Evolutionary conservation across 2,888 invertebrate genomes (phyloP).

Genomic region (Tachina fera): DNA sequence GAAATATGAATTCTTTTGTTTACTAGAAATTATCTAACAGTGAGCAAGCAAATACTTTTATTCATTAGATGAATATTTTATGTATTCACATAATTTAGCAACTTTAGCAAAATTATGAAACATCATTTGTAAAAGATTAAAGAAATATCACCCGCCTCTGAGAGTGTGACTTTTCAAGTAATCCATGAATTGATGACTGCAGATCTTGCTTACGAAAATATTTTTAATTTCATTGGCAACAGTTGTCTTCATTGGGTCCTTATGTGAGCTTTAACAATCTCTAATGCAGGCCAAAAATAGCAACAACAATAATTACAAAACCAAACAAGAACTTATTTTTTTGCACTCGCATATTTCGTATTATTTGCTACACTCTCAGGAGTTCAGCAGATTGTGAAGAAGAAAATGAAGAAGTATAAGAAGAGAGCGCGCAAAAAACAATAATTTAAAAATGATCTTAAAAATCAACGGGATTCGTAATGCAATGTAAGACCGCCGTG

Average conservation of each 20-base stretch:
- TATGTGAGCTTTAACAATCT: slow-evolving; percentile 26
- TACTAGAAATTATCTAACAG: too few species aligned
- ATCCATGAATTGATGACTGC: slow-evolving; percentile 41
- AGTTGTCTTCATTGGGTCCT: slow-evolving; percentile 51
- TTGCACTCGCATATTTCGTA: slow-evolving; percentile 44
- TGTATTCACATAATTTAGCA: too few species aligned
- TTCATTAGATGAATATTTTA: too few species aligned
- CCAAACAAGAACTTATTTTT: slow-evolving; percentile 29
- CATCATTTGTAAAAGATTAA: too few species aligned
- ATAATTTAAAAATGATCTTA: slow-evolving; percentile 35
- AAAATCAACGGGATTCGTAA: slow-evolving; percentile 48
- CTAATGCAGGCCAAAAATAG: neutral
- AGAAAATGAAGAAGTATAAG: neutral
- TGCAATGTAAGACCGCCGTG: slow-evolving; percentile 64
- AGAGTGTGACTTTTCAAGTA: slow-evolving; percentile 14
- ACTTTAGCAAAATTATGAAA: too few species aligned
- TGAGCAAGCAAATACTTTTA: too few species aligned
- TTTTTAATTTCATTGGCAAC: slow-evolving; percentile 70
- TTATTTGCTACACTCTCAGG: slow-evolving; percentile 45
- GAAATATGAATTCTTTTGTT: too few species aligned
- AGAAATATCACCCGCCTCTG: slow-evolving; percentile 21
- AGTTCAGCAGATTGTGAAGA: neutral
- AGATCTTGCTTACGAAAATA: slow-evolving; percentile 47
- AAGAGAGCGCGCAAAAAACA: neutral
- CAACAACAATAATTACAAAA: slow-evolving; percentile 20